Evolutionary conservation across 1,140 invertebrate species (phyloP), one percentile per base, ranked within the genome.

Genomic region (Eumeta japonica): DNA sequence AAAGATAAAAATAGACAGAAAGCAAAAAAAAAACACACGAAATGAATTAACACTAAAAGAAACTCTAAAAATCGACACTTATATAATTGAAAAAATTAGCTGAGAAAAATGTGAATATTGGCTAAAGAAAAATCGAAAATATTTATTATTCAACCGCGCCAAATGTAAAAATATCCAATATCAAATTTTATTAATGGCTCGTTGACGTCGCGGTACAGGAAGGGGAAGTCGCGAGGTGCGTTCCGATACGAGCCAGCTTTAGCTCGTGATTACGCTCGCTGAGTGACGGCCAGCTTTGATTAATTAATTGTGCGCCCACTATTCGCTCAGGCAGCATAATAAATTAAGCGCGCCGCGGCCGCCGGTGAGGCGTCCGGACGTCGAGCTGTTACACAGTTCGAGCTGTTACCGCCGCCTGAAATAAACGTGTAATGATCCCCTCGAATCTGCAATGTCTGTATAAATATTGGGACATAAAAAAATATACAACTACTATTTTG

Each of bases 231-330:
- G n/a, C n/a, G n/a, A n/a, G 43, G 35, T 43, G 37, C 41, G 35
- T 36, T 41, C 16, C 24, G 33, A 31, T 15, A 16, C 32, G 44
- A 43, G 52, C 57, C 65, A 62, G 58, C 39, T 70, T 65, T 65
- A 63, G 57, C 50, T 35, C 35, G 41, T 39, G 62, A 67, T 67
- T 64, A n/a, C n/a, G 62, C 66, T 51, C 52, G 55, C 52, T 71
- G 67, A 67, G 36, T 65, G 62, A 68, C 67, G 58, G 60, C 59
- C 51, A 59, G 58, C 39, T 62, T 66, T 73, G 65, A 73, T 73
- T 73, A 73, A 73, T 73, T 73, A 70, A 73, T 70, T 59, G 39
- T 50, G 44, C 39, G 53, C 42, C 46, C 52, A 42, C 52, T 60
- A 53, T 61, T 48, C 50, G 48, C 41, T 39, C 52, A 61, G 53